Evolutionary conservation across 1,140 invertebrate genomes (phyloP), one percentile per base, ranked within the genome.

Genomic region (Trachymyrmex cornetzi): DNA sequence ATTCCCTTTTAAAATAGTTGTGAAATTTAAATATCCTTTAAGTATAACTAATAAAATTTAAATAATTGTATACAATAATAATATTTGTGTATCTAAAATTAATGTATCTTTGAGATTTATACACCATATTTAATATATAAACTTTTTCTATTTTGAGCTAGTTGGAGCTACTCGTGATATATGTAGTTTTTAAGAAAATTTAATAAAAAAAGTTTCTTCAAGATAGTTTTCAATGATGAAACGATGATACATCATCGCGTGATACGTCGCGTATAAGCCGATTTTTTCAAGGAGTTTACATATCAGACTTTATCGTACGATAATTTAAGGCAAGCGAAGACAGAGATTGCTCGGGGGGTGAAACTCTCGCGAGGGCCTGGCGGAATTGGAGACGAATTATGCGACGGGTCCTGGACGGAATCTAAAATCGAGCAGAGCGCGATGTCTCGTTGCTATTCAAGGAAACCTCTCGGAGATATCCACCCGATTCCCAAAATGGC

Each of bases 401-500:
- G 84, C 90, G 88, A 38, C 50, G 79, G 64, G 61, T 79, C 85
- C 67, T 59, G 90, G 75, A 85, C 63, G 85, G 90, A 91, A 92
- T 91, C 80, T 91, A 90, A 92, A 92, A 89, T 92, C 90, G 82
- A 88, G 74, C 67, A 38, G 53, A 34, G 64, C n/a, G 64, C 71
- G 66, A 82, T 75, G 87, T 67, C 80, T 90, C 82, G 88, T 92
- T 91, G 77, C 88, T 89, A 90, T 92, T 92, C 91, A 90, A 50
- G 53, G 59, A 64, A 91, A 90, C 79, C 86, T 24, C 57, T 34
- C 75, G 88, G 66, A 84, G 66, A 84, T 91, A 90, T 91, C 71
- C 84, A 82, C 84, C 75, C 50, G 50, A 24, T 34, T 14, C 38
- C 48, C 22, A 38, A 27, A 80, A 77, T 64, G 87, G 27, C 57